A percentile compares a stretch with the other conserved stretches of the same genome.
Conservation (phyloP, 2,113 vertebrate genomes). For the Chloebia gouldiae region DNA sequence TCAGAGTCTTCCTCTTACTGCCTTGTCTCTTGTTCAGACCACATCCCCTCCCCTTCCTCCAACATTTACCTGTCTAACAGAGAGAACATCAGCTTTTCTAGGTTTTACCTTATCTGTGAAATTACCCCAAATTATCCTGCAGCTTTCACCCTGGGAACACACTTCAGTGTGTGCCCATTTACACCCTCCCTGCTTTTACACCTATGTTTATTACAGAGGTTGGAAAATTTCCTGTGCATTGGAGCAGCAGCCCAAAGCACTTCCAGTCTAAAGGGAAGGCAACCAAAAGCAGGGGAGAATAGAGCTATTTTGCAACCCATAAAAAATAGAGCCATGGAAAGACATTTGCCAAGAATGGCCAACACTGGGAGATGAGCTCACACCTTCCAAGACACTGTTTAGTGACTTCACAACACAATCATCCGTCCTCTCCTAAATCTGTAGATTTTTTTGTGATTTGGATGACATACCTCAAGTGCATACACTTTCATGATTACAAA, state of each 20-base stretch:
- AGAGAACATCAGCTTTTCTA: background rate
- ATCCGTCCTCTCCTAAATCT: background rate
- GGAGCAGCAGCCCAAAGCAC: background rate
- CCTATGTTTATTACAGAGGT: background rate
- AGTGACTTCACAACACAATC: background rate
- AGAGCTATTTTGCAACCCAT: background rate
- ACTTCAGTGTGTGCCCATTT: background rate
- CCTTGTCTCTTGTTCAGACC: background rate
- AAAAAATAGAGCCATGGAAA: background rate
- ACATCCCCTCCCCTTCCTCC: background rate
- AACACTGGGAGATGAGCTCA: background rate
- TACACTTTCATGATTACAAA: background rate
- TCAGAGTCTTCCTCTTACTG: background rate
- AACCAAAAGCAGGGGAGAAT: background rate
- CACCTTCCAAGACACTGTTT: background rate
- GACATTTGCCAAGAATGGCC: background rate
- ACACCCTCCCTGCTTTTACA: background rate
- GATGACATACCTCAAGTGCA: background rate
- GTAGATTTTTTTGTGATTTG: background rate
- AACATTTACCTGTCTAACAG: background rate
- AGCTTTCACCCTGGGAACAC: background rate
- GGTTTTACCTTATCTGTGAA: background rate
- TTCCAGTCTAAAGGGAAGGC: background rate
- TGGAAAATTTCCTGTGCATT: background rate
- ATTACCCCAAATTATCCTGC: background rate